Percentiles rank a stretch among this genome's conserved stretches.
Evolutionary conservation across 2,888 invertebrate genomes (phyloP).

Genomic region (Parthenolecanium corni): DNA sequence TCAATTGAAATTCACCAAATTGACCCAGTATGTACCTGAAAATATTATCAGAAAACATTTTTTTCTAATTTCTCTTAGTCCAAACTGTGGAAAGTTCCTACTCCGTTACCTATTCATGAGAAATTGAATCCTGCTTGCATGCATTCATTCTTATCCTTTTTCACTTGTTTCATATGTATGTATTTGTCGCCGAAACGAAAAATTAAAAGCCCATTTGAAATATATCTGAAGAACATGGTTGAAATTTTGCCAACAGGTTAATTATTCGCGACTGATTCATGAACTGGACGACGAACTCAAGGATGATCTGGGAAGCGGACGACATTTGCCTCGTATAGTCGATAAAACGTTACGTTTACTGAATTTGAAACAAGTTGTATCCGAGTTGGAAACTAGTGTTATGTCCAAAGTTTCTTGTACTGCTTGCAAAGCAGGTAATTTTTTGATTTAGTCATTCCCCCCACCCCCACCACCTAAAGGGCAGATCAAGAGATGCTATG

Average conservation of each 20-base stretch:
- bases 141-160: too few species aligned
- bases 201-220: neutral
- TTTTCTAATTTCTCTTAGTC: too few species aligned
- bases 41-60: too few species aligned
- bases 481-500: too few species aligned
- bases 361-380: conserved; percentile 71
- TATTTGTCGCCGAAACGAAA: neutral
- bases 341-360: conserved; percentile 70
- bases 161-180: too few species aligned
- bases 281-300: conserved; percentile 34
- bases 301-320: conserved; percentile 33
- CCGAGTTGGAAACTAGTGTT: conserved; percentile 81
- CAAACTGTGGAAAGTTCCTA: too few species aligned
- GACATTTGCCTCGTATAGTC: conserved; percentile 62
- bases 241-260: conserved; percentile 33
- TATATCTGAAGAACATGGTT: neutral
- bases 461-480: too few species aligned
- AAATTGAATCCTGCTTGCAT: too few species aligned
- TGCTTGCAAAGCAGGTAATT: conserved; percentile 65
- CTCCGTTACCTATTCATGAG: too few species aligned
- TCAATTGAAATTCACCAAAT: too few species aligned
- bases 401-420: conserved; percentile 85
- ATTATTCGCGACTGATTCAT: conserved; percentile 35
- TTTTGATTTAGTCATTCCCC: neutral
- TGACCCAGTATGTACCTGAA: too few species aligned